Evolutionary conservation across 2,888 invertebrate genomes (phyloP).

Genomic region (Griposia aprilina): DNA sequence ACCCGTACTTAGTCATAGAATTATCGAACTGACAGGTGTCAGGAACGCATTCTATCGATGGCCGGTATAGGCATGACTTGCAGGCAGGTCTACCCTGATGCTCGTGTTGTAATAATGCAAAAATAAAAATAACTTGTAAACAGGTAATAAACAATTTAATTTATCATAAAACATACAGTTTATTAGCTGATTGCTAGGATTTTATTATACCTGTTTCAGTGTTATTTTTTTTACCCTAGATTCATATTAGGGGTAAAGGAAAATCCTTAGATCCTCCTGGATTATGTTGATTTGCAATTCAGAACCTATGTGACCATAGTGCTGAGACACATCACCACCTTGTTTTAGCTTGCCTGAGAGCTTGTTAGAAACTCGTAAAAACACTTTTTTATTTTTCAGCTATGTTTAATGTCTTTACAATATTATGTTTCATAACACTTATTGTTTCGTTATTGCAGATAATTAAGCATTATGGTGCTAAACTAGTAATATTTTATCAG

Average conservation of each 20-base stretch:
- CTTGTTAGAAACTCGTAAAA: not conserved
- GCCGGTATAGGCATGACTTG: not conserved
- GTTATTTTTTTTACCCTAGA: not conserved
- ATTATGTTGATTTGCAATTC: not conserved
- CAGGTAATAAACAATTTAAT: not conserved
- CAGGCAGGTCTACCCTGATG: not conserved
- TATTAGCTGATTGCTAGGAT: not conserved
- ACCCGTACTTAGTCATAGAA: too few relatives aligned
- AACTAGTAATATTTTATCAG: constrained; percentile 16
- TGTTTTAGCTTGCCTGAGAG: not conserved
- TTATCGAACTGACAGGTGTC: too few relatives aligned
- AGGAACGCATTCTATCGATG: too few relatives aligned
- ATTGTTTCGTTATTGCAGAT: constrained; percentile 2
- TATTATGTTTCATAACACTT: not conserved
- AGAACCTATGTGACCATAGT: not conserved
- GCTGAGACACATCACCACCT: not conserved
- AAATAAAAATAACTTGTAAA: not conserved
- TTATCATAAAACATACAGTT: not conserved
- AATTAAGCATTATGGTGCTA: not conserved
- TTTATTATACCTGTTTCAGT: not conserved
- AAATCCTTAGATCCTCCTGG: not conserved
- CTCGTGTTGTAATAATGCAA: not conserved
- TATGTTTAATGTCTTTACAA: not conserved
- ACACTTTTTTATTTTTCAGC: not conserved
- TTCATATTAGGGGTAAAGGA: too few relatives aligned